Evolutionary conservation across 2,888 invertebrate species (phyloP).

Genomic region (Apantesis nais): DNA sequence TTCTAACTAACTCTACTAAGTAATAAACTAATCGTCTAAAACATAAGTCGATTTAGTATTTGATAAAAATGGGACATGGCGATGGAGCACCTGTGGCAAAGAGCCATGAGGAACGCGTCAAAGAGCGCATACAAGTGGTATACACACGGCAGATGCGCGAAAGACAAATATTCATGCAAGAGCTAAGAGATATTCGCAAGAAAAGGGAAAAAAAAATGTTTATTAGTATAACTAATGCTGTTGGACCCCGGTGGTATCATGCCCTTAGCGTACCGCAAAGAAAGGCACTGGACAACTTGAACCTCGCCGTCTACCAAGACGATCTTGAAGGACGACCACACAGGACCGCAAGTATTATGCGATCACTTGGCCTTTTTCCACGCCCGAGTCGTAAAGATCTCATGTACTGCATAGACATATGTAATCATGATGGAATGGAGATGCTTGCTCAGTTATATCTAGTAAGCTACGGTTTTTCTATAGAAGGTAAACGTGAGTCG

Average conservation of each 20-base stretch:
- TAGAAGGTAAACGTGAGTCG: conserved; percentile 61
- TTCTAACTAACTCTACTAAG: neutral
- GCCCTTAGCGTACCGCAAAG: conserved; percentile 72
- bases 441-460: conserved; percentile 73
- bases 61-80: conserved; percentile 51
- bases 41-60: neutral
- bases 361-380: conserved; percentile 65
- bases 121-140: conserved; percentile 61
- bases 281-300: conserved; percentile 63
- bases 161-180: conserved; percentile 71
- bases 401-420: conserved; percentile 65
- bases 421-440: conserved; percentile 68
- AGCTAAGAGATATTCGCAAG: conserved; percentile 64
- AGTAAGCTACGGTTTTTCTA: conserved; percentile 60
- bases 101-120: conserved; percentile 54
- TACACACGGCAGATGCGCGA: conserved; percentile 66
- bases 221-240: conserved; percentile 47
- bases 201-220: conserved; percentile 52
- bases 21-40: neutral
- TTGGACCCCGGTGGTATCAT: conserved; percentile 78
- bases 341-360: conserved; percentile 59
- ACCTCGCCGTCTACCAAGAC: conserved; percentile 69
- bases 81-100: conserved; percentile 54
- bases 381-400: conserved; percentile 62
- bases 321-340: conserved; percentile 69